Evolutionary conservation across 1,140 invertebrate genomes (phyloP).

Genomic region (Nebria ingens): DNA sequence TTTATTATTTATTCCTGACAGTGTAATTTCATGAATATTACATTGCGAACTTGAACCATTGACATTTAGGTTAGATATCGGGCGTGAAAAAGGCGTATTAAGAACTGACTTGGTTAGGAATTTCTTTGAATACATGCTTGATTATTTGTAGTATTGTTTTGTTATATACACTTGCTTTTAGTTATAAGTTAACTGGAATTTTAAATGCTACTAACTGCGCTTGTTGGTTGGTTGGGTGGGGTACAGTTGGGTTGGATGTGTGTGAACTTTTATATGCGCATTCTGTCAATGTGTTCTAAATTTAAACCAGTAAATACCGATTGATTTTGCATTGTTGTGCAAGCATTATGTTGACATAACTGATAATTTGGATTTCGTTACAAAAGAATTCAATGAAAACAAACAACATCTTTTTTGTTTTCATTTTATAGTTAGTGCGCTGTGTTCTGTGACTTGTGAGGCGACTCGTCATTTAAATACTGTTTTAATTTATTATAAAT

Average conservation of each 20-base stretch:
- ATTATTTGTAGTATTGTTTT: neutral
- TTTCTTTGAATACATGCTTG: constrained; percentile 1
- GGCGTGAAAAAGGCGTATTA: neutral
- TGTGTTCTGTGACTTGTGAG: too few relatives aligned
- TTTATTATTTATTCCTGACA: neutral
- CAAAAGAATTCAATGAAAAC: too few relatives aligned
- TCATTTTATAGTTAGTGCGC: too few relatives aligned
- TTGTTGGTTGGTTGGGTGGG: too few relatives aligned
- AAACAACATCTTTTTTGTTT: too few relatives aligned
- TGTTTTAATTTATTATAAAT: too few relatives aligned
- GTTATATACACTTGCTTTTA: neutral
- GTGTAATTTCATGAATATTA: too few relatives aligned
- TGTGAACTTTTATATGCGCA: neutral
- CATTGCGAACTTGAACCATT: neutral
- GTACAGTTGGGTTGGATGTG: neutral
- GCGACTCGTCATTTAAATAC: too few relatives aligned
- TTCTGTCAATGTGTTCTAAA: neutral
- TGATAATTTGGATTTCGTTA: too few relatives aligned
- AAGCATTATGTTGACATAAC: too few relatives aligned
- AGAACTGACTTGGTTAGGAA: neutral
- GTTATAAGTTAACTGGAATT: neutral
- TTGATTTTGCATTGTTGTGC: neutral
- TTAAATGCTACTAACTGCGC: too few relatives aligned
- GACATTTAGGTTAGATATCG: constrained; percentile 3
- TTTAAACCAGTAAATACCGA: too few relatives aligned